phyloP scores from a whole-genome alignment of 2,113 vertebrate species.

The Lipophrys pholis region DNA sequence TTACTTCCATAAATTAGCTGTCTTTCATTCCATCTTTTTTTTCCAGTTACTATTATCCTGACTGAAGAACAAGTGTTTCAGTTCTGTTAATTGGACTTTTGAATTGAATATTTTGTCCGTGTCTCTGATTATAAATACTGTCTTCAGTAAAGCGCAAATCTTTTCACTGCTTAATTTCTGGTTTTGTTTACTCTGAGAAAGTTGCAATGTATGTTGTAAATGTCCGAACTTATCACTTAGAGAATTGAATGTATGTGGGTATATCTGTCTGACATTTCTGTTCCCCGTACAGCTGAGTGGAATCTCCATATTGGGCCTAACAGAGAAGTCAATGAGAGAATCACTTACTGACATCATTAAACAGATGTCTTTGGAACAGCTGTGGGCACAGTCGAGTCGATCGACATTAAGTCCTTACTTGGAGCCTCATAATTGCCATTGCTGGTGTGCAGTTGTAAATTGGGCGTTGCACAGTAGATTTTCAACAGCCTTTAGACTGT shows the following conservation, averaged over 20 bases:
- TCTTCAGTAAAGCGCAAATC: not conserved
- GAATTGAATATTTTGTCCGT: not conserved
- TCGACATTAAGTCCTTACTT: not conserved
- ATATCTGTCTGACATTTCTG: no score
- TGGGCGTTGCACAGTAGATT: not conserved
- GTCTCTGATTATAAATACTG: not conserved
- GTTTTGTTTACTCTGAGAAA: not conserved
- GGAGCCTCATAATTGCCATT: not conserved
- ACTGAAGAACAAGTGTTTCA: no score
- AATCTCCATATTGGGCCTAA: no score
- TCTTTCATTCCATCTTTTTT: constrained; percentile 12
- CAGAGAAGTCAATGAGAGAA: no score
- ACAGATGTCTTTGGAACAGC: no score
- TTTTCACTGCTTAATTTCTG: not conserved
- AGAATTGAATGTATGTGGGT: no score
- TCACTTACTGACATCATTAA: no score
- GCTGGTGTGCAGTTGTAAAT: not conserved
- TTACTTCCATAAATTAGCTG: not conserved
- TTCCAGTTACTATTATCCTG: not conserved
- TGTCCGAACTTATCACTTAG: no score
- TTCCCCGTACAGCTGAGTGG: no score
- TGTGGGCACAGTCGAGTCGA: not conserved
- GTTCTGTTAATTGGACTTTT: no score
- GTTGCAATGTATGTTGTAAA: no score
- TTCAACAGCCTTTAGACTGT: not conserved